Conservation (phyloP, 1,140 invertebrate species). For the Nautilus pompilius region DNA sequence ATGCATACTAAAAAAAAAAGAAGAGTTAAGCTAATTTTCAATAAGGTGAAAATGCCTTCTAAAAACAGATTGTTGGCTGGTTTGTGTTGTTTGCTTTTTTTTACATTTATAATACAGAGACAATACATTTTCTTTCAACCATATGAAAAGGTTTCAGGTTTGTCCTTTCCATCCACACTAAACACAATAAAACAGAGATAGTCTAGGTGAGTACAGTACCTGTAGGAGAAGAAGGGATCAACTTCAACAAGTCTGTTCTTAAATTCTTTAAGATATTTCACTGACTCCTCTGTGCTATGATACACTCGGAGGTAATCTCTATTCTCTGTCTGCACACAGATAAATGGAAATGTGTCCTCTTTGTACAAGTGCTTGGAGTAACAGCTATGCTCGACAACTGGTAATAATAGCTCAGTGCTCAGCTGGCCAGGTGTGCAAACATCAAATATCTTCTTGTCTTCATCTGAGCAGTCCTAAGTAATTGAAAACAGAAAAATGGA, state of each 20-base stretch:
- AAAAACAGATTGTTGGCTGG: too few species aligned
- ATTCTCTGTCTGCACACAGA: slow-evolving; percentile 35
- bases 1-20: too few species aligned
- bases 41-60: too few species aligned
- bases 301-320: slow-evolving; percentile 30
- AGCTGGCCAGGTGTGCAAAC: slow-evolving; percentile 23
- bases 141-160: too few species aligned
- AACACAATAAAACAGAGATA: too few species aligned
- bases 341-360: slow-evolving; percentile 33
- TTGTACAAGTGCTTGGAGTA: slow-evolving; percentile 17
- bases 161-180: too few species aligned
- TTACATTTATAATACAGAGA: too few species aligned
- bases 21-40: too few species aligned
- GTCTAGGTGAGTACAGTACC: too few species aligned
- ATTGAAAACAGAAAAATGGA: too few species aligned
- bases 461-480: slow-evolving; percentile 28
- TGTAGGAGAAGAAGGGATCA: slow-evolving; percentile 9
- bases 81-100: too few species aligned
- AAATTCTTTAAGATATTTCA: slow-evolving; percentile 9
- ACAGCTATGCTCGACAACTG: slow-evolving; percentile 22
- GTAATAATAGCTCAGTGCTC: slow-evolving; percentile 21
- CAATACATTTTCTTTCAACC: too few species aligned
- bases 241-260: slow-evolving; percentile 4
- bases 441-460: slow-evolving; percentile 20
- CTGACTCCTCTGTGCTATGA: slow-evolving; percentile 13